Conservation (phyloP, 2,113 vertebrate genomes). For the Larimichthys crocea region DNA sequence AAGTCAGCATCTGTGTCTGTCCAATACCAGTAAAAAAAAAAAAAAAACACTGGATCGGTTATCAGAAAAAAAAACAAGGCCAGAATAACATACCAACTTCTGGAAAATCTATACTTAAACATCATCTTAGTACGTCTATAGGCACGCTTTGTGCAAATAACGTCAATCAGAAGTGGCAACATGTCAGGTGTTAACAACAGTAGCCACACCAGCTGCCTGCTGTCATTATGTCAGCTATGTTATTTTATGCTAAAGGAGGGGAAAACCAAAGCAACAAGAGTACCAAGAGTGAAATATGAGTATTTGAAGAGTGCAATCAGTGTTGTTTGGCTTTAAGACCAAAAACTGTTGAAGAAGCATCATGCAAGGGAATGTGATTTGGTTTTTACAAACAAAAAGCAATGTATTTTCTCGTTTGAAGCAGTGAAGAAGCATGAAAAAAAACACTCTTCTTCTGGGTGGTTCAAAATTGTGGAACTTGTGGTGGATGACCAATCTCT, state of each 20-base stretch:
- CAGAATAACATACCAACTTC: conserved; percentile 5
- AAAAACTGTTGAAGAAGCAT: conserved; percentile 12
- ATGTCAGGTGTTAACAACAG: conserved; percentile 25
- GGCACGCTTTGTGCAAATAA: not conserved
- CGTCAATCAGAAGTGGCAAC: not conserved
- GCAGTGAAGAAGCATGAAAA: not conserved
- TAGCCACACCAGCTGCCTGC: conserved; percentile 32
- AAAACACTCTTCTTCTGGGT: not conserved
- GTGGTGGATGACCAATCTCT: not conserved
- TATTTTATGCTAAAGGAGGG: conserved; percentile 13
- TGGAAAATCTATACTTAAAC: not conserved
- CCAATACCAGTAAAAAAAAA: not conserved
- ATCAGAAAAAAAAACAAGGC: not conserved
- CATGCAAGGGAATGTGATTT: conserved; percentile 6
- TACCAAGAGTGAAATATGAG: conserved; percentile 15
- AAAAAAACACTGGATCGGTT: not conserved
- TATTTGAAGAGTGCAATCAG: conserved; percentile 27
- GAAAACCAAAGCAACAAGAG: not conserved
- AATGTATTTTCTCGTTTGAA: conserved; percentile 18
- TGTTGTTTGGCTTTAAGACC: conserved; percentile 33
- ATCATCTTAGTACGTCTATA: not conserved
- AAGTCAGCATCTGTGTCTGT: conserved; percentile 35
- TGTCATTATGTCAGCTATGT: conserved; percentile 29
- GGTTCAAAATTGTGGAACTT: not conserved
- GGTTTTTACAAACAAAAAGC: conserved; percentile 4